Conservation (phyloP, 2,113 vertebrate genomes). For the Capreolus pygargus region DNA sequence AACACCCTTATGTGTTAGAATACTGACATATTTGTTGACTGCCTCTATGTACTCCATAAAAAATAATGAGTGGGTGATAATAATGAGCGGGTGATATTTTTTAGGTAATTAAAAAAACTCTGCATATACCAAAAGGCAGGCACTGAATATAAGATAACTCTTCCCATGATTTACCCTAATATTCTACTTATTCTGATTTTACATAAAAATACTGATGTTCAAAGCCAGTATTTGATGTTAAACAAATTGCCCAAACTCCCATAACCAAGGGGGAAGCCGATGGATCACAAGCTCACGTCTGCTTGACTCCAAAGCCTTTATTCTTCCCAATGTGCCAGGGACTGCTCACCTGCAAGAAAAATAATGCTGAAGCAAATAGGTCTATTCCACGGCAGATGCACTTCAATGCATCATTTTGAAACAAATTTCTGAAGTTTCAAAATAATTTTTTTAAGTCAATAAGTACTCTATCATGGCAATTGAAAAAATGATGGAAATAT, state of each 20-base stretch:
- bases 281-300: neutral
- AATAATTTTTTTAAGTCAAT: neutral
- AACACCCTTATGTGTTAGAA: neutral
- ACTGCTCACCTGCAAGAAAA: neutral
- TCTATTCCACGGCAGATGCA: neutral
- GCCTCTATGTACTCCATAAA: neutral
- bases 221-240: neutral
- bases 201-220: neutral
- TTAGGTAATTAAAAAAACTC: neutral
- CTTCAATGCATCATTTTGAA: neutral
- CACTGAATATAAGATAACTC: neutral
- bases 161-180: neutral
- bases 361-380: neutral
- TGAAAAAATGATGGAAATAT: neutral
- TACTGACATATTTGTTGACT: neutral
- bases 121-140: neutral
- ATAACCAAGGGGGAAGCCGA: neutral
- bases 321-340: neutral
- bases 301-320: neutral
- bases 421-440: neutral
- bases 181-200: neutral
- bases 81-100: neutral
- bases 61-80: neutral
- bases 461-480: neutral
- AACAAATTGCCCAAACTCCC: neutral